Conservation (phyloP, 2,888 invertebrate genomes). For the Arge pagana region DNA sequence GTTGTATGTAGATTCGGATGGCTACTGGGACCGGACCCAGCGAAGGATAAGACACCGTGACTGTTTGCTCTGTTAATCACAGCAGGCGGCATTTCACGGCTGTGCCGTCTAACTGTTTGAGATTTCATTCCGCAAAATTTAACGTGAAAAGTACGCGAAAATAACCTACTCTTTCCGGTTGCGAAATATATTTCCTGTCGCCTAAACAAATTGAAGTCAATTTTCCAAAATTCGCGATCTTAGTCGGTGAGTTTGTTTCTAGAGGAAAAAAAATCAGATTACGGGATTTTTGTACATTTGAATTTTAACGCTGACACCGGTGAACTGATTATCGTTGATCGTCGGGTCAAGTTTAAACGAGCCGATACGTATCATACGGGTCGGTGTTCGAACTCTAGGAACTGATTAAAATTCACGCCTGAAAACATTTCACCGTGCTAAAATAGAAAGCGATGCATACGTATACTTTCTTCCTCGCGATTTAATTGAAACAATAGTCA, state of each 20-base stretch:
- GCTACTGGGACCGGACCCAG: slow-evolving; percentile 21
- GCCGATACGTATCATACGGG: too few relatives aligned
- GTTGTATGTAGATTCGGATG: slow-evolving; percentile 14
- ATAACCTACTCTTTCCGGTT: too few relatives aligned
- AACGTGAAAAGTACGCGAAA: background rate
- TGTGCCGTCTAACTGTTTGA: slow-evolving; percentile 6
- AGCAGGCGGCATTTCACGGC: slow-evolving; percentile 28
- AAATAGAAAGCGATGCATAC: slow-evolving; percentile 22
- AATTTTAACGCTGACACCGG: too few relatives aligned
- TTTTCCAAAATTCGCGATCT: background rate
- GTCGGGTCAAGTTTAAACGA: too few relatives aligned
- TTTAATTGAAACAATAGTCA: slow-evolving; percentile 11
- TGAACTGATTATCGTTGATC: too few relatives aligned
- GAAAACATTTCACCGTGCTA: slow-evolving; percentile 34
- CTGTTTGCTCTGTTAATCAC: slow-evolving; percentile 34
- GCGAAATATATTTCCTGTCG: slow-evolving; percentile 2
- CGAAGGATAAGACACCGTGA: slow-evolving; percentile 37
- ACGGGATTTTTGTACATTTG: too few relatives aligned
- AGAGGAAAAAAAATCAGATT: too few relatives aligned
- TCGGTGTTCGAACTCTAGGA: too few relatives aligned
- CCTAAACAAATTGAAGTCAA: background rate
- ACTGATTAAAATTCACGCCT: slow-evolving; percentile 33
- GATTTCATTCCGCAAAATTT: slow-evolving; percentile 9
- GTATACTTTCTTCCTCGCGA: slow-evolving; percentile 29
- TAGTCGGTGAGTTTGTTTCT: too few relatives aligned